A percentile compares a stretch with the other conserved stretches of the same genome.
Conservation (phyloP, 2,888 invertebrate species). For the Steinernema hermaphroditum region DNA sequence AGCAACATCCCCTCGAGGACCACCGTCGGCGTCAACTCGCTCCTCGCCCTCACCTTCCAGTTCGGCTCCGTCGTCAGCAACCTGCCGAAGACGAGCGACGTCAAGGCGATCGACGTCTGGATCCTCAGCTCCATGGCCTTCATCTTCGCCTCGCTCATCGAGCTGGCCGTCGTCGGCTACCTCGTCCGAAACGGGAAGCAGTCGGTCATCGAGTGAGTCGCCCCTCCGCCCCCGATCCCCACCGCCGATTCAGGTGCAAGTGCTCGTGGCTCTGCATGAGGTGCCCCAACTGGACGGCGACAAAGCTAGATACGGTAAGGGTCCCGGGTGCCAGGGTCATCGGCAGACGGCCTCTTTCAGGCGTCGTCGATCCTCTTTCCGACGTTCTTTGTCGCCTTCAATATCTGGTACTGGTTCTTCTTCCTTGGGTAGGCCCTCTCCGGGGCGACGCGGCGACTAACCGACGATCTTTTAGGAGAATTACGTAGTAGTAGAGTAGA, state of each 20-base stretch:
- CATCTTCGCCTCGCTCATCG: constrained; percentile 65
- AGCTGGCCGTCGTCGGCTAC: constrained; percentile 65
- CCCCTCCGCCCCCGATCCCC: neutral
- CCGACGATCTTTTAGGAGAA: constrained; percentile 31
- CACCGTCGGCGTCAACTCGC: constrained; percentile 66
- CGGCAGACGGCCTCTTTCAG: constrained; percentile 39
- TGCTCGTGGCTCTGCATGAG: constrained; percentile 64
- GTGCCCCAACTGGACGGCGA: constrained; percentile 64
- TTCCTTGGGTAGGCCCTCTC: constrained; percentile 60
- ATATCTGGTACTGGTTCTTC: constrained; percentile 66
- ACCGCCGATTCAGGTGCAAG: constrained; percentile 51
- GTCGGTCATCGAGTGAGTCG: constrained; percentile 47
- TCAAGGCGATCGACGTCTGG: constrained; percentile 66
- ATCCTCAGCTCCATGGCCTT: constrained; percentile 66
- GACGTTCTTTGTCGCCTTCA: constrained; percentile 61
- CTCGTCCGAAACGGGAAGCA: constrained; percentile 52
- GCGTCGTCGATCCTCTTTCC: constrained; percentile 63
- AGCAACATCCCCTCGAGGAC: constrained; percentile 65
- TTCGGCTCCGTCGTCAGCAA: constrained; percentile 66
- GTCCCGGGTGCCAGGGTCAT: neutral
- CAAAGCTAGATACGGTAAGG: constrained; percentile 61
- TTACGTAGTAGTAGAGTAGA: too few species aligned
- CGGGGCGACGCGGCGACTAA: neutral
- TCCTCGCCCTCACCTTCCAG: constrained; percentile 48
- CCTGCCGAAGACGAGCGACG: constrained; percentile 66